Evolutionary conservation across 1,140 invertebrate species (phyloP).

Genomic region (Zaprionus tsacasi): DNA sequence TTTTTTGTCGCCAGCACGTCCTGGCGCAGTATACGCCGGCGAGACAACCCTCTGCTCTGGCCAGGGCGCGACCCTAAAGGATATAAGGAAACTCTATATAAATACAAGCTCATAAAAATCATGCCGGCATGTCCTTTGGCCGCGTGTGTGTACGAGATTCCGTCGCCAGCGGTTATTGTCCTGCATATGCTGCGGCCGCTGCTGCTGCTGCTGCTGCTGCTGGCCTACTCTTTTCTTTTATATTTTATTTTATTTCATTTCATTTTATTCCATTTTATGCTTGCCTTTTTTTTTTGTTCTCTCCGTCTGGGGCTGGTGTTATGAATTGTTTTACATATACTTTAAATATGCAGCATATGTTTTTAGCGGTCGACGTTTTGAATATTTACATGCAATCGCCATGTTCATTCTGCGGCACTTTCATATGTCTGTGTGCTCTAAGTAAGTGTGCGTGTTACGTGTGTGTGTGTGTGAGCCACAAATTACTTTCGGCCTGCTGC

Average conservation of each 20-base stretch:
- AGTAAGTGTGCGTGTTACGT: background rate
- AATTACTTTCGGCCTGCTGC: constrained; percentile 42
- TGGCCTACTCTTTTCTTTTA: constrained; percentile 43
- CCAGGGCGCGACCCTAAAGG: constrained; percentile 40
- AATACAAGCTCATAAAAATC: constrained; percentile 80
- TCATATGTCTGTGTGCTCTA: constrained; percentile 16
- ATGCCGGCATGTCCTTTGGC: constrained; percentile 62
- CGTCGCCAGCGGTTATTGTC: constrained; percentile 51
- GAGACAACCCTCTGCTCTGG: constrained; percentile 17
- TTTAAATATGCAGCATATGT: constrained; percentile 55
- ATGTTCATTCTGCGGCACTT: constrained; percentile 35
- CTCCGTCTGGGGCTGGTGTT: constrained; percentile 36
- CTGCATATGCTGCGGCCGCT: constrained; percentile 24
- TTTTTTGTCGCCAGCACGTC: constrained; percentile 44
- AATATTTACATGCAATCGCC: constrained; percentile 40
- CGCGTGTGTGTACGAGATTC: constrained; percentile 6
- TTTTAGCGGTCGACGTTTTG: constrained; percentile 46
- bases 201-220: background rate
- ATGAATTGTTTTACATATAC: constrained; percentile 58
- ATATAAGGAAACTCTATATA: constrained; percentile 73
- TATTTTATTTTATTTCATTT: constrained; percentile 41
- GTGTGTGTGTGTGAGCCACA: constrained; percentile 20
- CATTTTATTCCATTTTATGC: constrained; percentile 33
- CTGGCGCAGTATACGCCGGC: constrained; percentile 25
- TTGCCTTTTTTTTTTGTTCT: constrained; percentile 22